These are phyloP conservation scores for Scytalopus superciliaris DNA, from an alignment of 2,113 vertebrate species.

Conservation along the genomic window DNA sequence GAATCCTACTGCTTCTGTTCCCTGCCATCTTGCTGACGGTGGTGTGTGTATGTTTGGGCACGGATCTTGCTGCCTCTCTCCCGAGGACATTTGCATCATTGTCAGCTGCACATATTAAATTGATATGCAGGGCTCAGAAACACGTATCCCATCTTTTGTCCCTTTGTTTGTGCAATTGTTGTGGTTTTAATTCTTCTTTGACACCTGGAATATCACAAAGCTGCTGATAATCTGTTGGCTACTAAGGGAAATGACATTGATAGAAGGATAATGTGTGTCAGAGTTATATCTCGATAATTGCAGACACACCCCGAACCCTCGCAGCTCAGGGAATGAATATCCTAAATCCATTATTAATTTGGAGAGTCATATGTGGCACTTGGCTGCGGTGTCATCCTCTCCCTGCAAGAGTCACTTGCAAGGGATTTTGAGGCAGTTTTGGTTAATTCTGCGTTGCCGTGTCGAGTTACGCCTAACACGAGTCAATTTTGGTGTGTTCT, in stretches of 20 bases:
- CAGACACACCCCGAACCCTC: slow-evolving; percentile 42
- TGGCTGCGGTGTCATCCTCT: not conserved
- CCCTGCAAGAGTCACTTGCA: not conserved
- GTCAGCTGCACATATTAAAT: slow-evolving; percentile 68
- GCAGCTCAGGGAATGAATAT: slow-evolving; percentile 23
- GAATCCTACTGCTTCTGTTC: slow-evolving; percentile 62
- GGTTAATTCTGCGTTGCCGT: not conserved
- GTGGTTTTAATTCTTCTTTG: slow-evolving; percentile 68
- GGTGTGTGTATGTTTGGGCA: slow-evolving; percentile 57
- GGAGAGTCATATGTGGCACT: not conserved
- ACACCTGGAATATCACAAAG: slow-evolving; percentile 72
- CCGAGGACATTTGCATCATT: slow-evolving; percentile 63
- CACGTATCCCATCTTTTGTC: slow-evolving; percentile 61
- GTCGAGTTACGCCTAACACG: not conserved
- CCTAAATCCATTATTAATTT: slow-evolving; percentile 50
- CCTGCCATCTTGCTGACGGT: slow-evolving; percentile 58
- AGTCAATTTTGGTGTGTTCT: not conserved
- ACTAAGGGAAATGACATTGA: slow-evolving; percentile 54
- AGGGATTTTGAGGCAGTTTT: not conserved
- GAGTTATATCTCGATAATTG: slow-evolving; percentile 55
- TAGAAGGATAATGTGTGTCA: slow-evolving; percentile 60
- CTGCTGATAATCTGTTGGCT: slow-evolving; percentile 66
- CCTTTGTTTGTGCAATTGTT: slow-evolving; percentile 66
- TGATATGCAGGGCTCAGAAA: slow-evolving; percentile 66
- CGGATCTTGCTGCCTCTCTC: slow-evolving; percentile 53